A percentile compares a stretch with the other conserved stretches of the same genome.
These are phyloP conservation scores for Neostethus bicornis DNA, from an alignment of 2,797 vertebrate species.

Conservation along the genomic window DNA sequence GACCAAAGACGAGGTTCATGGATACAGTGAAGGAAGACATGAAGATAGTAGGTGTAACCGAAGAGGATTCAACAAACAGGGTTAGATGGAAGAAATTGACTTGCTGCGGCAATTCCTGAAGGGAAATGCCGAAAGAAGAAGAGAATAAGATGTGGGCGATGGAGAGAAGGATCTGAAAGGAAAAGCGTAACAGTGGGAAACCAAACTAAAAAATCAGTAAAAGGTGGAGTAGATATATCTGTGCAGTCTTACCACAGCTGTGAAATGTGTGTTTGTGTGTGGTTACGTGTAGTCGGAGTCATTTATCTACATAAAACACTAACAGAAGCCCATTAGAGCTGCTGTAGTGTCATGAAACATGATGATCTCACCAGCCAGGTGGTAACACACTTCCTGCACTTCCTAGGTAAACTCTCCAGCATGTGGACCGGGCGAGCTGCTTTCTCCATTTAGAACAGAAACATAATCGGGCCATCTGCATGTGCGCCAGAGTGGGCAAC, in stretches of 20 bases:
- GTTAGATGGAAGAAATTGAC: too few relatives aligned
- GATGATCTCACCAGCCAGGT: slow-evolving; percentile 60
- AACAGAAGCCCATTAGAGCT: slow-evolving; percentile 67
- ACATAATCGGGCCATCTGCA: slow-evolving; percentile 11
- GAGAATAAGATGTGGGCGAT: slow-evolving; percentile 45
- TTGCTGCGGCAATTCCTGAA: too few relatives aligned
- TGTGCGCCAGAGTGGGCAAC: slow-evolving; percentile 6
- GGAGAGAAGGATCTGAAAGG: slow-evolving; percentile 58
- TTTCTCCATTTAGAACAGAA: slow-evolving; percentile 14
- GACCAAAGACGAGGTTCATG: too few relatives aligned
- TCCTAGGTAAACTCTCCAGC: slow-evolving; percentile 30
- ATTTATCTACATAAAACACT: slow-evolving; percentile 22
- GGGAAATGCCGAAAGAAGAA: too few relatives aligned
- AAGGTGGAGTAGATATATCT: slow-evolving; percentile 8
- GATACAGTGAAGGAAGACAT: too few relatives aligned
- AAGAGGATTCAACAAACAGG: too few relatives aligned
- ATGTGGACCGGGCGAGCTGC: slow-evolving; percentile 15
- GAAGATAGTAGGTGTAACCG: too few relatives aligned
- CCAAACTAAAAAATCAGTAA: slow-evolving; percentile 16
- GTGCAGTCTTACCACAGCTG: background rate
- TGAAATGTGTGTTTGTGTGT: background rate
- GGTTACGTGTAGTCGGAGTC: slow-evolving; percentile 24
- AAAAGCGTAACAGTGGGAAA: slow-evolving; percentile 37
- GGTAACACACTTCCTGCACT: slow-evolving; percentile 39
- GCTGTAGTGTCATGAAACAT: slow-evolving; percentile 58